A percentile compares a stretch with the other conserved stretches of the same genome.
Evolutionary conservation across 2,797 vertebrate species (phyloP).

Genomic region (Adrianichthys oophorus): DNA sequence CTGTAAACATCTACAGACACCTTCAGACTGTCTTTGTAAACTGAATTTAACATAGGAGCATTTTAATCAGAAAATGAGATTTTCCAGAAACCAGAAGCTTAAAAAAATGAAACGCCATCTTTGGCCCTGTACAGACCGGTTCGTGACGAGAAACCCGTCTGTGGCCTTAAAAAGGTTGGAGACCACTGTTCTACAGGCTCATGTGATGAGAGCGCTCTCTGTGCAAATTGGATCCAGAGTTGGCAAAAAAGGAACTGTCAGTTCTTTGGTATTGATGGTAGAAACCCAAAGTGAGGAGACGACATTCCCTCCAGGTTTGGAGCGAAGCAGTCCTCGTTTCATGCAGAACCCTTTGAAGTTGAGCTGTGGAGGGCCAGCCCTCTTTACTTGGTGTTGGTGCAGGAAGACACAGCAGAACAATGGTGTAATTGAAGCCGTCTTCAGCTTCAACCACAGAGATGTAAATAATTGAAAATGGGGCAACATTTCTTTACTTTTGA

Average conservation of each 20-base stretch:
- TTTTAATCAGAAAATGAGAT: too few relatives aligned
- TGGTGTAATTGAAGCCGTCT: slow-evolving; percentile 74
- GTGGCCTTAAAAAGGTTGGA: too few relatives aligned
- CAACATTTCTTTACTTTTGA: slow-evolving; percentile 51
- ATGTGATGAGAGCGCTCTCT: slow-evolving; percentile 56
- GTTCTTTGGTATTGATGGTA: slow-evolving; percentile 63
- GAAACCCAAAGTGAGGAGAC: slow-evolving; percentile 61
- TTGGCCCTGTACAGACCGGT: too few relatives aligned
- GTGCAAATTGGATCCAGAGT: slow-evolving; percentile 56
- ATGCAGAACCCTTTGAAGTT: slow-evolving; percentile 67
- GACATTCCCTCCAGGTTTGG: slow-evolving; percentile 63
- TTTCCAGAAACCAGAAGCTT: too few relatives aligned
- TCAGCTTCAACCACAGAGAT: slow-evolving; percentile 76
- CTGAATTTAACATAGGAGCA: too few relatives aligned
- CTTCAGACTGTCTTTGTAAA: too few relatives aligned
- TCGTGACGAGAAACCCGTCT: too few relatives aligned
- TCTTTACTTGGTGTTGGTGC: slow-evolving; percentile 26
- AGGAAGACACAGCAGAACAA: slow-evolving; percentile 58
- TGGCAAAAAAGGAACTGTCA: slow-evolving; percentile 55
- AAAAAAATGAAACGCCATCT: too few relatives aligned
- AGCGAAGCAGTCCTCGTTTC: slow-evolving; percentile 60
- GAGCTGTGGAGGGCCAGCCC: slow-evolving; percentile 40
- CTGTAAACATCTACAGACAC: too few relatives aligned
- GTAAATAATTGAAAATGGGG: slow-evolving; percentile 82
- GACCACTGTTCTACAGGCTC: slow-evolving; percentile 29